A percentile compares a stretch with the other conserved stretches of the same genome.
These are phyloP conservation scores for Bombus polaris DNA, from an alignment of 1,140 invertebrate genomes.

Conservation along the genomic window DNA sequence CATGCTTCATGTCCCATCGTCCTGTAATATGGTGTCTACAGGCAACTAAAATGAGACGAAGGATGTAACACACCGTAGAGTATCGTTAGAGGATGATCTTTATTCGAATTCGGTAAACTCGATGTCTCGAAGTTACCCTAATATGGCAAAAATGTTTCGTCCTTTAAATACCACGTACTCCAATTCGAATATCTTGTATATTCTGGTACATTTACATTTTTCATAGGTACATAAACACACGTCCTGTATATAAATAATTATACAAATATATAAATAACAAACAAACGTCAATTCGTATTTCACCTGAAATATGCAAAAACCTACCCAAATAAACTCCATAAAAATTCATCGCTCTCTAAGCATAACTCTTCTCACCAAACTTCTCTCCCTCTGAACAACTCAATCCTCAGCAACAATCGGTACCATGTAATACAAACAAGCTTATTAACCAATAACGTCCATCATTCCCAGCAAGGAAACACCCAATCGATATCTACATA, in stretches of 20 bases:
- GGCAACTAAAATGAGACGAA: neutral
- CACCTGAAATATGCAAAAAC: neutral
- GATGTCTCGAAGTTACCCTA: no score
- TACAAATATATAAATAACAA: no score
- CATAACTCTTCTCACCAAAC: neutral
- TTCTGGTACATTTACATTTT: no score
- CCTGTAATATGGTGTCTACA: neutral
- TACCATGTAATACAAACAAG: neutral
- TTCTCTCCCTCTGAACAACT: neutral
- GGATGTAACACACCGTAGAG: no score
- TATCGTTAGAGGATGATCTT: no score
- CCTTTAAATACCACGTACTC: neutral
- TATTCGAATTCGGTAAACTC: no score
- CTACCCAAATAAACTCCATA: rapidly evolving
- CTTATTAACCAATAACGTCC: neutral
- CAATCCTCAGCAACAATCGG: neutral
- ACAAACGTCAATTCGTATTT: neutral
- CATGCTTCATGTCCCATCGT: no score
- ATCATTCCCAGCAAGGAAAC: neutral
- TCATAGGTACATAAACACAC: no score
- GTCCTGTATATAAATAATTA: no score
- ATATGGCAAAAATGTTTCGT: neutral
- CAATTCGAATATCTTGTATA: neutral
- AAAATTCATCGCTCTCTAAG: neutral
- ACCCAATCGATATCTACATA: neutral